Conservation (phyloP, 1,140 invertebrate species). For the Leptinotarsa defecta region DNA sequence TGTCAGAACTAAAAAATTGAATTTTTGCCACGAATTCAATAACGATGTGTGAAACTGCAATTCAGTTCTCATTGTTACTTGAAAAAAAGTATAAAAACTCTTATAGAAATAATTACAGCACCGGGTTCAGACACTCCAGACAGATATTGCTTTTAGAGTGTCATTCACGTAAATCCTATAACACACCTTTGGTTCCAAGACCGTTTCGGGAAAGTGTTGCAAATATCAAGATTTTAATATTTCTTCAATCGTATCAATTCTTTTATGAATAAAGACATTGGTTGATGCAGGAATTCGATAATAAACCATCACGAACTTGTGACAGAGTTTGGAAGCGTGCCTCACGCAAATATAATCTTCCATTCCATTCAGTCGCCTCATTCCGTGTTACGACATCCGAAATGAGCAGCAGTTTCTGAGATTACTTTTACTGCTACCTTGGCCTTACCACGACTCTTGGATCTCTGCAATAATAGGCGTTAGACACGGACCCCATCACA, state of each 20-base stretch:
- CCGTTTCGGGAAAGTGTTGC: too few relatives aligned
- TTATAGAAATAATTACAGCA: too few relatives aligned
- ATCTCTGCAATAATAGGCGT: slow-evolving; percentile 11
- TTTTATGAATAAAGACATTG: background rate
- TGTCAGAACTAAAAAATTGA: too few relatives aligned
- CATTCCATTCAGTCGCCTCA: slow-evolving; percentile 39
- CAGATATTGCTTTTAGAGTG: too few relatives aligned
- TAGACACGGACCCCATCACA: background rate
- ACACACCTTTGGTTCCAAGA: too few relatives aligned
- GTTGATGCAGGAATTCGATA: background rate
- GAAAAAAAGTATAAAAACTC: too few relatives aligned
- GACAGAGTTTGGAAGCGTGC: slow-evolving; percentile 29
- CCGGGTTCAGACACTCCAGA: too few relatives aligned
- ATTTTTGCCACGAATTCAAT: too few relatives aligned
- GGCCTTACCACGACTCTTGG: slow-evolving; percentile 14
- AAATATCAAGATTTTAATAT: too few relatives aligned
- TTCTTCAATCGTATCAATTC: background rate
- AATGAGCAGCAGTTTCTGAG: slow-evolving; percentile 38
- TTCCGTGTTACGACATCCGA: slow-evolving; percentile 39
- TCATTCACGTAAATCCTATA: too few relatives aligned
- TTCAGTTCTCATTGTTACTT: too few relatives aligned
- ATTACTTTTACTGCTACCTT: slow-evolving; percentile 34
- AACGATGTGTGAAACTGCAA: too few relatives aligned
- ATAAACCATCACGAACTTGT: slow-evolving; percentile 3
- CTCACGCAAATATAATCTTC: slow-evolving; percentile 38